Evolutionary conservation across 2,888 invertebrate genomes (phyloP).

Genomic region (Monopis laevigella): DNA sequence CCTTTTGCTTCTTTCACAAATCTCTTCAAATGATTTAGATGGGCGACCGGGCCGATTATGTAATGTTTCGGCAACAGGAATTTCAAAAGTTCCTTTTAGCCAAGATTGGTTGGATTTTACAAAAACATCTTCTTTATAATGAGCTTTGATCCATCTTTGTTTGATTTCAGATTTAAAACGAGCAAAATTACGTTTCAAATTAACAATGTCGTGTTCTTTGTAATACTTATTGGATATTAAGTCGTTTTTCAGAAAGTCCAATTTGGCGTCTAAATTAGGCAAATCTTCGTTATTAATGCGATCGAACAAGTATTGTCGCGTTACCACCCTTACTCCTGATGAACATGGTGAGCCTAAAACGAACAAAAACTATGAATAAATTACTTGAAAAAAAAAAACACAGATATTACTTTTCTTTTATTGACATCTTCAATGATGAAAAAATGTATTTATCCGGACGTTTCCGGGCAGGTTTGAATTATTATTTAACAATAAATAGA

Average conservation of each 20-base stretch:
- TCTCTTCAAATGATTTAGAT: not conserved
- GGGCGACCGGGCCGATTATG: not conserved
- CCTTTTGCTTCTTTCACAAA: not conserved
- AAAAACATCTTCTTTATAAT: constrained; percentile 9
- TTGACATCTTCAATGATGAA: too few species aligned
- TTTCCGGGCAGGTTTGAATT: too few species aligned
- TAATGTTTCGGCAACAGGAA: constrained; percentile 8
- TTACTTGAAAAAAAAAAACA: too few species aligned
- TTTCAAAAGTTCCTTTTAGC: constrained; percentile 11
- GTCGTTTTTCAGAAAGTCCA: not conserved
- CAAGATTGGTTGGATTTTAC: constrained; percentile 7
- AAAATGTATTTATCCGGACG: too few species aligned
- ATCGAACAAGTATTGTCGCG: too few species aligned
- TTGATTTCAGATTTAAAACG: constrained; percentile 11
- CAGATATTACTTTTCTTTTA: too few species aligned
- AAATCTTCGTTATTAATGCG: too few species aligned
- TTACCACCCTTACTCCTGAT: too few species aligned
- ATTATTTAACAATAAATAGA: too few species aligned
- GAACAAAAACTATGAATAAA: too few species aligned
- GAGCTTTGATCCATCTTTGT: constrained; percentile 9
- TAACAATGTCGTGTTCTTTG: constrained; percentile 3
- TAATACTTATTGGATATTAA: not conserved
- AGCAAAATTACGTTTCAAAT: constrained; percentile 10
- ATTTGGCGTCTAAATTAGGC: too few species aligned
- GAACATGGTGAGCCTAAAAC: too few species aligned